Conservation (phyloP, 2,888 invertebrate species). For the Leucoma salicis region DNA sequence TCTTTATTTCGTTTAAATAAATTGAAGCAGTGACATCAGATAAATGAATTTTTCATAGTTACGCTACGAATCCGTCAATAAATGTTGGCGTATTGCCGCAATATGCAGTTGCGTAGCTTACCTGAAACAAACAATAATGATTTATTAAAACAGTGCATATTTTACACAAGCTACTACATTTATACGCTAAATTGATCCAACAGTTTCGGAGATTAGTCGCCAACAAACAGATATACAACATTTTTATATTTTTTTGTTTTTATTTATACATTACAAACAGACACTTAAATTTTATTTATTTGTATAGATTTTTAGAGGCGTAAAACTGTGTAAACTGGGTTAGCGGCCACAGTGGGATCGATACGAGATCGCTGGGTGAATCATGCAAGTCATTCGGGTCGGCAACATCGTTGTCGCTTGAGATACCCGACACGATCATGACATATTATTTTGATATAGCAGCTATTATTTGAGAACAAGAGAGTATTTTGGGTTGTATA, state of each 20-base stretch:
- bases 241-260: slow-evolving; percentile 4
- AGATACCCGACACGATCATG: slow-evolving; percentile 46
- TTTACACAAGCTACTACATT: no score
- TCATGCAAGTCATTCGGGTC: slow-evolving; percentile 73
- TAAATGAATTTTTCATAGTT: slow-evolving; percentile 7
- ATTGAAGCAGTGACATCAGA: no score
- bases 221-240: no score
- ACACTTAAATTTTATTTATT: no score
- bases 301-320: slow-evolving; percentile 17
- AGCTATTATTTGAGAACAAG: slow-evolving; percentile 35
- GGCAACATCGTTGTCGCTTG: slow-evolving; percentile 65
- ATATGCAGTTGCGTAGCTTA: slow-evolving; percentile 37
- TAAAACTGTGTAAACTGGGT: slow-evolving; percentile 35
- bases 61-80: slow-evolving; percentile 8
- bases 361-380: slow-evolving; percentile 54
- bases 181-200: no score
- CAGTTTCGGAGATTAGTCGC: no score
- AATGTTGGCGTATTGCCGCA: slow-evolving; percentile 6
- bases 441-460: slow-evolving; percentile 34
- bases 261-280: no score
- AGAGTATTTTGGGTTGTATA: no score
- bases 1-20: no score
- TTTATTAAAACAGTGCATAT: slow-evolving; percentile 30
- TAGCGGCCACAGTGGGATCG: slow-evolving; percentile 46
- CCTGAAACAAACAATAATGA: slow-evolving; percentile 53